phyloP scores from a whole-genome alignment of 2,888 invertebrate species.

The Anthoptus insignis region DNA sequence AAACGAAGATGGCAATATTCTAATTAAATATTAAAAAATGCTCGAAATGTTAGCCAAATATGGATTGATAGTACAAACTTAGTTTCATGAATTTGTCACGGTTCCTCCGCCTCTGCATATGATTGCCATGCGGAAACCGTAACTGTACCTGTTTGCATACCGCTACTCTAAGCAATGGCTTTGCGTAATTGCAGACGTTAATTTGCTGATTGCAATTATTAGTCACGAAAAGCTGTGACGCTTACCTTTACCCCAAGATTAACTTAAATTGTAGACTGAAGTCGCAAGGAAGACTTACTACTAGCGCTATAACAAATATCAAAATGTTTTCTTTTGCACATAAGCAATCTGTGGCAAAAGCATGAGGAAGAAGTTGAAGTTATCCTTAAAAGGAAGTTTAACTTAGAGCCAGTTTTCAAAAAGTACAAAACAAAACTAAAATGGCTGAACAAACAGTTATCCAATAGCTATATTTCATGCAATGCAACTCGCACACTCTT shows the following conservation, averaged over 20 bases:
- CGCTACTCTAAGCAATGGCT: constrained; percentile 70
- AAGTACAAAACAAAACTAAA: too few species aligned
- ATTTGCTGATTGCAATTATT: constrained; percentile 59
- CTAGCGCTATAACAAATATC: too few species aligned
- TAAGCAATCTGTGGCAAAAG: too few species aligned
- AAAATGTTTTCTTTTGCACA: too few species aligned
- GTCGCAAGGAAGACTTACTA: constrained; percentile 36
- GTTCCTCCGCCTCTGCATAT: constrained; percentile 10
- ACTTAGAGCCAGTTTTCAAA: too few species aligned
- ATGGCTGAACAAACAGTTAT: too few species aligned
- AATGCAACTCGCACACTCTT: background rate
- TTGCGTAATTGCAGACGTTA: constrained; percentile 64
- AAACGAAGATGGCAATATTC: too few species aligned
- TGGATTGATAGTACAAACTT: too few species aligned
- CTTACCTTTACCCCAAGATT: constrained; percentile 55
- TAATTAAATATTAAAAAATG: too few species aligned
- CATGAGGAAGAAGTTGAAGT: too few species aligned
- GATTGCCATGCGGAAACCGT: constrained; percentile 25
- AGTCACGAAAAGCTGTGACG: constrained; percentile 55
- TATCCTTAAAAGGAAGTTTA: too few species aligned
- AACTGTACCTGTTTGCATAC: constrained; percentile 63
- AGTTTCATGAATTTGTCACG: constrained; percentile 21
- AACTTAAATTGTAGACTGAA: constrained; percentile 26
- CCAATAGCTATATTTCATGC: background rate
- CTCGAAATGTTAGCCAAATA: too few species aligned